A percentile compares a stretch with the other conserved stretches of the same genome.
These are phyloP conservation scores for Lepidostoma basale DNA, from an alignment of 1,140 invertebrate genomes.

Conservation along the genomic window DNA sequence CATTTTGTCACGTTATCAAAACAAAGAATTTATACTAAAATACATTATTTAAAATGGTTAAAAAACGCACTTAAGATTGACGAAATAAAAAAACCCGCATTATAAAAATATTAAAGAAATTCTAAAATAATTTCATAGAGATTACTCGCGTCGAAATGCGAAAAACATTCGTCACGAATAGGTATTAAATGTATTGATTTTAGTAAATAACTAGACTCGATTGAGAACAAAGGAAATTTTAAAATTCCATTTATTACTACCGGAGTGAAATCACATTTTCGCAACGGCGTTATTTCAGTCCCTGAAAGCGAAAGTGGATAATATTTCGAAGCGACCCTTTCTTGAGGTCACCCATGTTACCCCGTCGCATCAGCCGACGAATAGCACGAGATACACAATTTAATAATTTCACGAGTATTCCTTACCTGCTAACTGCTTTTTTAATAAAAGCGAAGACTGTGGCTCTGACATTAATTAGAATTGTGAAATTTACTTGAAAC, in stretches of 20 bases:
- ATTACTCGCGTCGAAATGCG: neutral
- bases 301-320: constrained; percentile 41
- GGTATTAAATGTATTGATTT: constrained; percentile 30
- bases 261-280: neutral
- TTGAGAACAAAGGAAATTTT: neutral
- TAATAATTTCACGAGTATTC: neutral
- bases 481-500: constrained; percentile 67
- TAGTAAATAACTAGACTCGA: neutral
- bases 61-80: no score
- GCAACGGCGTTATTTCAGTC: constrained; percentile 10
- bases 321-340: constrained; percentile 21
- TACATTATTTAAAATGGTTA: no score
- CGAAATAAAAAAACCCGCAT: no score
- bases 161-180: constrained; percentile 19
- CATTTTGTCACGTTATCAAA: no score
- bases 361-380: neutral
- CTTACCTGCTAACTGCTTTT: constrained; percentile 94
- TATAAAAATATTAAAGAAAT: neutral
- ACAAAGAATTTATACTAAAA: no score
- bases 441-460: constrained; percentile 91
- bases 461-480: constrained; percentile 90
- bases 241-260: constrained; percentile 1
- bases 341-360: constrained; percentile 6
- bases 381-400: neutral
- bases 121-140: neutral